Percentiles rank a stretch among this genome's conserved stretches.
Evolutionary conservation across 2,888 invertebrate genomes (phyloP).

Genomic region (Choristoneura rosaceana): DNA sequence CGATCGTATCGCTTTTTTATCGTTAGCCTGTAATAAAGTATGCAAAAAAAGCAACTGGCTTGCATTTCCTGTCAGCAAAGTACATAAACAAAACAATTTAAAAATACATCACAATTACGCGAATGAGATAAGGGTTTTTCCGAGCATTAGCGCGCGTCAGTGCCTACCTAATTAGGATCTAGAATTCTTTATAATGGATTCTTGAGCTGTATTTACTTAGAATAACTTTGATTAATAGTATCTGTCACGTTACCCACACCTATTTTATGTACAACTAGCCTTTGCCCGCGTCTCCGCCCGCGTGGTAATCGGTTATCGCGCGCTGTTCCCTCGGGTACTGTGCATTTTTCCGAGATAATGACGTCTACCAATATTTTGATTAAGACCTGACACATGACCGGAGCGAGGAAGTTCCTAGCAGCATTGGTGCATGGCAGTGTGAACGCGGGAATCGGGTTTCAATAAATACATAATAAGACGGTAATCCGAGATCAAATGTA

Average conservation of each 20-base stretch:
- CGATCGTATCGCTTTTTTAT: too few relatives aligned
- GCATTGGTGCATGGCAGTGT: not conserved
- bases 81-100: slow-evolving; percentile 2
- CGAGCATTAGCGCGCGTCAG: not conserved
- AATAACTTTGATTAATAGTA: not conserved
- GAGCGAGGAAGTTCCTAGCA: not conserved
- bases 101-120: slow-evolving; percentile 12
- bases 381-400: not conserved
- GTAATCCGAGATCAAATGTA: not conserved
- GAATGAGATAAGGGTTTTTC: slow-evolving; percentile 3
- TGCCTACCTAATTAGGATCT: not conserved
- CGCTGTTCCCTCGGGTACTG: too few relatives aligned
- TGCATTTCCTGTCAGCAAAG: slow-evolving; percentile 6
- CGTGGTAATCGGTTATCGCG: too few relatives aligned
- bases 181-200: not conserved
- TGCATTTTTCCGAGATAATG: too few relatives aligned
- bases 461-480: not conserved
- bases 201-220: not conserved
- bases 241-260: not conserved
- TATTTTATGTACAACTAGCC: too few relatives aligned
- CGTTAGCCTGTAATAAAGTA: too few relatives aligned
- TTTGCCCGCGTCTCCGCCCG: too few relatives aligned
- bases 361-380: not conserved
- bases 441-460: not conserved
- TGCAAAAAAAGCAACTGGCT: not conserved